Percentiles rank a stretch among this genome's conserved stretches.
phyloP scores from a whole-genome alignment of 1,140 invertebrate species.

The Drosophila hydei region DNA sequence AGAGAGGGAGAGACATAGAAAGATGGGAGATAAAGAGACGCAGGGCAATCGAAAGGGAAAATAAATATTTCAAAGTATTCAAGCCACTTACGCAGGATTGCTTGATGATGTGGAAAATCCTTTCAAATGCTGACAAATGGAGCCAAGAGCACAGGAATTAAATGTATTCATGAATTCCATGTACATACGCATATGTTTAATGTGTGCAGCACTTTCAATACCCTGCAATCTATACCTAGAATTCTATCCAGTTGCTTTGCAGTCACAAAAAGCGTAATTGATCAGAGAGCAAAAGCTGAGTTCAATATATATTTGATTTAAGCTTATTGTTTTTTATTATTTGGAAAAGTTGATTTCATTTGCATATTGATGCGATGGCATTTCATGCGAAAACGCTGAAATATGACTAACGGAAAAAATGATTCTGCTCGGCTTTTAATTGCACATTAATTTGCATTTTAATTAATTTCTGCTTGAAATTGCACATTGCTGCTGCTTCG shows the following conservation, averaged over 20 bases:
- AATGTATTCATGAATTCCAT: too few relatives aligned
- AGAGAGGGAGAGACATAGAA: not conserved
- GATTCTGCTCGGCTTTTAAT: constrained; percentile 52
- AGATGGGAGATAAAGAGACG: not conserved
- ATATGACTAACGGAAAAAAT: constrained; percentile 15
- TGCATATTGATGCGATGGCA: constrained; percentile 22
- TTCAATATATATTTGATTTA: constrained; percentile 7
- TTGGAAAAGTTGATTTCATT: constrained; percentile 18
- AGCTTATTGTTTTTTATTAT: constrained; percentile 8
- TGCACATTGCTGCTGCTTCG: not conserved
- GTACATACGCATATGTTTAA: not conserved
- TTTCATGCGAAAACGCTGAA: constrained; percentile 23
- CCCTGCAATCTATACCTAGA: not conserved
- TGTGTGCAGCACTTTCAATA: not conserved
- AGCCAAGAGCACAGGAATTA: too few relatives aligned
- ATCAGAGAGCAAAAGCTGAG: not conserved
- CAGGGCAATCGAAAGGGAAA: not conserved
- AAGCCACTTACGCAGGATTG: too few relatives aligned
- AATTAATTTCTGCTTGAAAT: constrained; percentile 60
- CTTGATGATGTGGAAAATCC: too few relatives aligned
- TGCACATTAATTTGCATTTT: constrained; percentile 76
- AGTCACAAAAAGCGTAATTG: not conserved
- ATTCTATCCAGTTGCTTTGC: not conserved
- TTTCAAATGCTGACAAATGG: not conserved
- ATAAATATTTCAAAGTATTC: not conserved